These are phyloP conservation scores for Ochropleura plecta DNA, from an alignment of 2,888 invertebrate species.

Conservation along the genomic window DNA sequence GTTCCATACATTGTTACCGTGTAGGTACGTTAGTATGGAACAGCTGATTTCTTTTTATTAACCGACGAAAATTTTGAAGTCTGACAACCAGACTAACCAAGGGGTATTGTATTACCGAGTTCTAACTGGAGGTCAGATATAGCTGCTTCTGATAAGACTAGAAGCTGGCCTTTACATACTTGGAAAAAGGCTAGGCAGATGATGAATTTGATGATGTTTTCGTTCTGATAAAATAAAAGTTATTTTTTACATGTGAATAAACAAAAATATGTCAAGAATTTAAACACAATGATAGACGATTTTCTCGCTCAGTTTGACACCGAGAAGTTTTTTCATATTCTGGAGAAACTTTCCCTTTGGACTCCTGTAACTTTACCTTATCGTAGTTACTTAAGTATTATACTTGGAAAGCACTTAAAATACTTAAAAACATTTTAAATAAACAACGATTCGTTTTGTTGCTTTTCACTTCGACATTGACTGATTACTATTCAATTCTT, in stretches of 20 bases:
- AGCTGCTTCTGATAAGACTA: too few species aligned
- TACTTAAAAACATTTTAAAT: slow-evolving; percentile 9
- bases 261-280: slow-evolving; percentile 4
- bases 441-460: slow-evolving; percentile 7
- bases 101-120: too few species aligned
- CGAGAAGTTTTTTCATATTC: slow-evolving; percentile 55
- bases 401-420: slow-evolving; percentile 8
- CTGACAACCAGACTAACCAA: too few species aligned
- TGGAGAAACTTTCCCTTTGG: slow-evolving; percentile 22
- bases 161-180: too few species aligned
- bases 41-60: background rate
- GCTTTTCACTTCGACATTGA: slow-evolving; percentile 15
- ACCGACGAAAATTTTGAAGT: background rate
- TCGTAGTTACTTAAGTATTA: background rate
- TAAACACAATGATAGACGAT: slow-evolving; percentile 6
- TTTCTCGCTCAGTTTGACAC: slow-evolving; percentile 23
- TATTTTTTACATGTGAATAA: background rate
- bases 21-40: background rate
- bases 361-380: slow-evolving; percentile 8
- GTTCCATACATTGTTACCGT: background rate
- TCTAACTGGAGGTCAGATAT: too few species aligned
- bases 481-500: background rate
- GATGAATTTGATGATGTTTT: too few species aligned
- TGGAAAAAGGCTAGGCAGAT: too few species aligned
- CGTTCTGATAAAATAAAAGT: background rate